Percentiles rank a stretch among this genome's conserved stretches.
phyloP scores from a whole-genome alignment of 2,888 invertebrate species.

The Drosophila suboccidentalis region DNA sequence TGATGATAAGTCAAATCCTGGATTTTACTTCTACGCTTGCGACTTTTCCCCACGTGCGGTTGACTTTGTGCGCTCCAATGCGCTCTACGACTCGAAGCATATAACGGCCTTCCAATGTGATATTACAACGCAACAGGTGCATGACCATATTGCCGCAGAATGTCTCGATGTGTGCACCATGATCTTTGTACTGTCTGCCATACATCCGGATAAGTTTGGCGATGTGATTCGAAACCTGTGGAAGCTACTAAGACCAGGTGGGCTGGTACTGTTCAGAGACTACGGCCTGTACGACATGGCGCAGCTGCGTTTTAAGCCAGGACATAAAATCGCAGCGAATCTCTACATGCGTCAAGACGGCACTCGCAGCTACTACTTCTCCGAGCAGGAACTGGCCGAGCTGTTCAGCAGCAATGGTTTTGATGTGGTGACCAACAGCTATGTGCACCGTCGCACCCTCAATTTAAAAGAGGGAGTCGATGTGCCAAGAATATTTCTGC shows the following conservation, averaged over 20 bases:
- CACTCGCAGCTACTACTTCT: constrained; percentile 95
- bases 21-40: constrained; percentile 93
- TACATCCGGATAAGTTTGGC: constrained; percentile 94
- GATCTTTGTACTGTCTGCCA: constrained; percentile 97
- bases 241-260: constrained; percentile 90
- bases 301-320: constrained; percentile 96
- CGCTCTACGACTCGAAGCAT: constrained; percentile 88
- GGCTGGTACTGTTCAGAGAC: constrained; percentile 94
- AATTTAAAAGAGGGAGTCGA: constrained; percentile 97
- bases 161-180: constrained; percentile 93
- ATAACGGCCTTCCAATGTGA: constrained; percentile 95
- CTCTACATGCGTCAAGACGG: constrained; percentile 99
- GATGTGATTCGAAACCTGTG: constrained; percentile 89
- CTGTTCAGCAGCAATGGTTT: constrained; percentile 91
- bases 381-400: constrained; percentile 89
- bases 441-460: constrained; percentile 94
- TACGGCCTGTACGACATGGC: constrained; percentile 99
- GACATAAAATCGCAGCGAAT: constrained; percentile 96
- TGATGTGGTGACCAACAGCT: constrained; percentile 89
- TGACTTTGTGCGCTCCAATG: constrained; percentile 91
- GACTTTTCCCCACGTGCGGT: constrained; percentile 97
- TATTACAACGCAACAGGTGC: constrained; percentile 90
- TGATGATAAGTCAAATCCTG: constrained; percentile 74
- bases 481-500: constrained; percentile 96
- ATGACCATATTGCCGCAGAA: constrained; percentile 85